These are phyloP conservation scores for Spea bombifrons DNA, from an alignment of 2,113 vertebrate genomes.

Conservation along the genomic window DNA sequence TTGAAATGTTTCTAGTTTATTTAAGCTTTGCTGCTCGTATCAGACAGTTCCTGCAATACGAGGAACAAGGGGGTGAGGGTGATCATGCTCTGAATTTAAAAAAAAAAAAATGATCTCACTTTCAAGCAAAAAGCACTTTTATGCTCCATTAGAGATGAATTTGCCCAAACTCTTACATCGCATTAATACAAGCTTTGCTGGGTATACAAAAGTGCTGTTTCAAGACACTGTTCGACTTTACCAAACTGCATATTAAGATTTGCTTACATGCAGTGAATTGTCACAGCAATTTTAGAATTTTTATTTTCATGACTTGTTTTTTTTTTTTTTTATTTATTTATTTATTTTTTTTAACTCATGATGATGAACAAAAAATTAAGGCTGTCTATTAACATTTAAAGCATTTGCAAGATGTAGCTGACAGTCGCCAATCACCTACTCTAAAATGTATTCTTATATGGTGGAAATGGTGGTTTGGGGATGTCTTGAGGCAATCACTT, in stretches of 20 bases:
- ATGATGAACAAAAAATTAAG: too few relatives aligned
- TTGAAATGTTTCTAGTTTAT: constrained; percentile 84
- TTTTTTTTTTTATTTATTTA: neutral
- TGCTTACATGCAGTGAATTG: constrained; percentile 54
- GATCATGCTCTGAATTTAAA: constrained; percentile 82
- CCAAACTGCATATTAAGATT: constrained; percentile 78
- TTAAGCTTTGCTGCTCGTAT: constrained; percentile 81
- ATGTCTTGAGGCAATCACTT: too few relatives aligned
- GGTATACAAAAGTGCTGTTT: constrained; percentile 73
- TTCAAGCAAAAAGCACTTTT: constrained; percentile 81
- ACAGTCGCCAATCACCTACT: too few relatives aligned
- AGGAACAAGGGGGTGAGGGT: constrained; percentile 57
- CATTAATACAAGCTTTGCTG: constrained; percentile 79
- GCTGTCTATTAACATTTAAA: too few relatives aligned
- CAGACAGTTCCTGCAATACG: constrained; percentile 74
- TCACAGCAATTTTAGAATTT: neutral
- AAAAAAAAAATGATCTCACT: constrained; percentile 77
- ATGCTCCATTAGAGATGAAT: constrained; percentile 82
- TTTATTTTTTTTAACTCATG: neutral
- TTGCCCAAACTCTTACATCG: constrained; percentile 75
- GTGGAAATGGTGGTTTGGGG: too few relatives aligned
- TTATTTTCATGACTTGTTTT: neutral
- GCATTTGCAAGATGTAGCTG: too few relatives aligned
- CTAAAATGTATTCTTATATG: too few relatives aligned
- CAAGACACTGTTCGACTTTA: constrained; percentile 72